Conservation (phyloP, 2,113 vertebrate species). For the Lagopus leucura region DNA sequence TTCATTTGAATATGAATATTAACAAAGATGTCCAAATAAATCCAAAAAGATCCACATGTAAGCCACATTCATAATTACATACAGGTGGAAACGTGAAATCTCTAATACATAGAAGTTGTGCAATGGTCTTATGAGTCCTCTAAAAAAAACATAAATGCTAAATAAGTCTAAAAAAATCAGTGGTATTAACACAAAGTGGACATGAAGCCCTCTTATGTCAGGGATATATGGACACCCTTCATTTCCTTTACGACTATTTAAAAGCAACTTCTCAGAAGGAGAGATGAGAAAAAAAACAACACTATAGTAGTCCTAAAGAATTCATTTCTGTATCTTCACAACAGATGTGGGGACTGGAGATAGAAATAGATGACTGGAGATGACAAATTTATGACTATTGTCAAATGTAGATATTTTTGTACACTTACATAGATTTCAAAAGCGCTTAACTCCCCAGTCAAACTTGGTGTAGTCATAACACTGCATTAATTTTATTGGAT, state of each 20-base stretch:
- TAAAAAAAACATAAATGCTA: too few relatives aligned
- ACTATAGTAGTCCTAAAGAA: neutral
- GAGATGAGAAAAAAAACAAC: neutral
- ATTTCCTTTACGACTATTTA: neutral
- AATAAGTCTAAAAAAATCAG: neutral
- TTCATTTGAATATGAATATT: neutral
- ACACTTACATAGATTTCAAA: neutral
- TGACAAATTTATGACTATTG: neutral
- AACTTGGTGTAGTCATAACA: neutral
- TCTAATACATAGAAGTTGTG: neutral
- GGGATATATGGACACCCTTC: neutral
- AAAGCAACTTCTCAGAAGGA: neutral
- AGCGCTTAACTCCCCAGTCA: neutral
- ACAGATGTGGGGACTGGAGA: neutral
- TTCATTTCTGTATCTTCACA: neutral
- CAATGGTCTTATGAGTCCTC: neutral
- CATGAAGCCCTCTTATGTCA: neutral
- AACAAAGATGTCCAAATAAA: neutral
- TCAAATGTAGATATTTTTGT: neutral
- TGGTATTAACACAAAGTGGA: neutral
- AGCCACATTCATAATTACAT: neutral
- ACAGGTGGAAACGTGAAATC: neutral
- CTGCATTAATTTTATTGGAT: neutral
- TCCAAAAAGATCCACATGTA: neutral
- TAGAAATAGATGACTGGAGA: neutral